Percentiles rank a stretch among this genome's conserved stretches.
Evolutionary conservation across 2,888 invertebrate genomes (phyloP).

Genomic region (Drosophila mercatorum): DNA sequence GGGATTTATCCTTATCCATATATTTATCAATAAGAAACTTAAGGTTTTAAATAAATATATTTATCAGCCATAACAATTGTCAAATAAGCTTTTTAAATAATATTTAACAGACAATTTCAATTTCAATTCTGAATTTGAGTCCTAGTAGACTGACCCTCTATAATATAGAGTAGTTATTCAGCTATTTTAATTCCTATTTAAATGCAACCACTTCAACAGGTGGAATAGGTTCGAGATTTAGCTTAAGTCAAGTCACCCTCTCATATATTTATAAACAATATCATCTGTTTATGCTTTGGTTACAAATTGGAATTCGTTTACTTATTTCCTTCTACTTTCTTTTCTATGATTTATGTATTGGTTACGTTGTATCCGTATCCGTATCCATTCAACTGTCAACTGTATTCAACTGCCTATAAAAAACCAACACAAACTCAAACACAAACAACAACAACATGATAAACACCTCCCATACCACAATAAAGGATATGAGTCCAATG

Average conservation of each 20-base stretch:
- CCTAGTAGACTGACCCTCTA: not conserved
- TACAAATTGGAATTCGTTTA: constrained; percentile 74
- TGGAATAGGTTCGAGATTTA: not conserved
- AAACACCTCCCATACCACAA: constrained; percentile 26
- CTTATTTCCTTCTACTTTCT: constrained; percentile 81
- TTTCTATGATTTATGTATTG: constrained; percentile 80
- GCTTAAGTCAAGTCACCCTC: not conserved
- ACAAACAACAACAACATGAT: constrained; percentile 26
- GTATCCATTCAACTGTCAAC: constrained; percentile 60
- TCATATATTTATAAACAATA: constrained; percentile 9
- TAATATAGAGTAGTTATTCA: not conserved
- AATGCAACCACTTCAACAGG: not conserved
- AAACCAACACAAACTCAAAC: constrained; percentile 41
- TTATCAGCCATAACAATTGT: not conserved
- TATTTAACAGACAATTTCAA: not conserved
- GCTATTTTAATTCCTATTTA: not conserved
- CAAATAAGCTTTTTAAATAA: constrained; percentile 9
- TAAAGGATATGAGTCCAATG: constrained; percentile 85
- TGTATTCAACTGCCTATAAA: constrained; percentile 60
- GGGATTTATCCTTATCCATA: not conserved
- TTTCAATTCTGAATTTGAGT: not conserved
- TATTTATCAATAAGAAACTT: not conserved
- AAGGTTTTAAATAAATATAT: not conserved
- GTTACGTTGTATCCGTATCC: constrained; percentile 65
- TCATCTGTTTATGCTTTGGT: constrained; percentile 66